A percentile compares a stretch with the other conserved stretches of the same genome.
Conservation (phyloP, 2,113 vertebrate species). For the Felis chaus region DNA sequence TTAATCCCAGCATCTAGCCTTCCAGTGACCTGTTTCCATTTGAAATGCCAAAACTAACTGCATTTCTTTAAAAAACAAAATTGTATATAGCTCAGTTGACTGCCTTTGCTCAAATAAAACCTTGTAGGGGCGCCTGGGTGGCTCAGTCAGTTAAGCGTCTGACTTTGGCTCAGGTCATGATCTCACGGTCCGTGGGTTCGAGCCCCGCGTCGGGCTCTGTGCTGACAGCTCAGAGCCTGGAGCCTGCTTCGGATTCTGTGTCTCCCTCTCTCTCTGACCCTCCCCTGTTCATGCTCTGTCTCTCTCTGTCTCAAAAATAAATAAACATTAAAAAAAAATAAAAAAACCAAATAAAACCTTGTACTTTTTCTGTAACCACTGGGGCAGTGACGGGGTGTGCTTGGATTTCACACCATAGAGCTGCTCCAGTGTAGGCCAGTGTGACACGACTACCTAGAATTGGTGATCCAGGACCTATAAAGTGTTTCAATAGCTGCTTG, state of each 20-base stretch:
- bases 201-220: too few relatives aligned
- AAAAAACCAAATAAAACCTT: not conserved
- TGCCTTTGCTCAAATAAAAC: not conserved
- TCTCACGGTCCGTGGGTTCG: too few relatives aligned
- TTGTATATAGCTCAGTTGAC: not conserved
- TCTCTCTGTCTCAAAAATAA: too few relatives aligned
- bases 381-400: not conserved
- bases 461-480: not conserved
- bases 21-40: constrained; percentile 20
- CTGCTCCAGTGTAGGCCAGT: not conserved
- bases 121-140: not conserved
- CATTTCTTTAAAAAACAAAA: constrained; percentile 23
- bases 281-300: too few relatives aligned
- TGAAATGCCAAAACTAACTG: constrained; percentile 59
- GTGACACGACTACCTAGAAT: not conserved
- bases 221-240: too few relatives aligned
- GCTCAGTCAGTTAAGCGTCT: too few relatives aligned
- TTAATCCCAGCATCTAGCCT: not conserved
- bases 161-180: too few relatives aligned
- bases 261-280: too few relatives aligned
- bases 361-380: not conserved
- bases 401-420: not conserved
- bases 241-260: too few relatives aligned
- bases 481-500: not conserved
- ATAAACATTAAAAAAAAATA: too few relatives aligned